Base-by-base conservation (phyloP, 2,113 vertebrate species). In the Bos indicus region DNA sequence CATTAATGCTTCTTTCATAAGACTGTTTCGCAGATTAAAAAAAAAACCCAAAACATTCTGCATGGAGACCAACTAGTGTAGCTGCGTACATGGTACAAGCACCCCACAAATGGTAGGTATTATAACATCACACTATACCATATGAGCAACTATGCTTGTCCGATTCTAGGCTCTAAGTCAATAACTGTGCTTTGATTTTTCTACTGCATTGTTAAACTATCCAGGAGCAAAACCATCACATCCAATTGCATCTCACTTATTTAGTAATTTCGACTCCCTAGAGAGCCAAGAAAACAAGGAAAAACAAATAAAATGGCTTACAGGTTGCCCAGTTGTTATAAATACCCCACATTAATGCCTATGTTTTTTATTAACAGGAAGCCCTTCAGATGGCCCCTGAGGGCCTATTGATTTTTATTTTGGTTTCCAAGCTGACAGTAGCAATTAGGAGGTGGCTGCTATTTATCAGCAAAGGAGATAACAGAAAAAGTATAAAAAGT, bases 201-300 rank as follows among this genome's bases (percentile, higher is more conserved):
- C 54, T 78, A 51, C n/a, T 54, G 91, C 16, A 7, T n/a, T 94
- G 10, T 54, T 91, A 78, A 84, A 94, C 25, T 87, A 62, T 40
- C 74, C 43, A 52, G 36, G 30, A 62, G 62, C 48, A 95, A 97
- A 87, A 43, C 10, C 40, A 60, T 81, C 48, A 77, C 19, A 91
- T 48, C 12, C 46, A 91, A 33, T 21, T 87, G 30, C 10, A 71
- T 16, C 30, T 89, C 43, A 64, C 40, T 96, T 90, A 64, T 60
- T 97, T 96, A 71, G 23, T 90, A 86, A 90, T 87, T 96, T 87
- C 56, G 88, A 95, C 57, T 95, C 33, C 43, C 25, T 48, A 16
- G 54, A 83, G 10, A 95, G 74, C 51, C 82, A 95, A 97, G 40
- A 92, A 40, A 95, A 96, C 12, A 46, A 36, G 33, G 14, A 33